These are phyloP conservation scores for Mus pahari DNA, from an alignment of 2,113 vertebrate genomes.

Conservation along the genomic window DNA sequence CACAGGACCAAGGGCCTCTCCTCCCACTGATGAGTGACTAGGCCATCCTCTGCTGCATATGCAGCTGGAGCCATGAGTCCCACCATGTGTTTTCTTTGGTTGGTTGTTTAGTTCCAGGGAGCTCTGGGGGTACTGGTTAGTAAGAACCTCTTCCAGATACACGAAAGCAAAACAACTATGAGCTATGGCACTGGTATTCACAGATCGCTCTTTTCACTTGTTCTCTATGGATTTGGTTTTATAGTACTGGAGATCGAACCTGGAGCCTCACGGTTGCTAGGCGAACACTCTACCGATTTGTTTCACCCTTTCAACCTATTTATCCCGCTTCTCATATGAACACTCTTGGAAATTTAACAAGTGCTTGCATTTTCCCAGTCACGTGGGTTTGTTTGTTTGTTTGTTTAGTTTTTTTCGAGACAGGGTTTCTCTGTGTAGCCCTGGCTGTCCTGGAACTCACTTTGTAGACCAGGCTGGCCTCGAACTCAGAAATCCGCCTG, in stretches of 20 bases:
- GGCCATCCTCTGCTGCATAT: too few relatives aligned
- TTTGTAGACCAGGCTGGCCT: too few relatives aligned
- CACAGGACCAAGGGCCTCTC: too few relatives aligned
- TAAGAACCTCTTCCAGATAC: conserved; percentile 29
- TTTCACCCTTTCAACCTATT: neutral
- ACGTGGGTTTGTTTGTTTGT: neutral
- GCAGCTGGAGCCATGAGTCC: too few relatives aligned
- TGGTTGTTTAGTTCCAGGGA: too few relatives aligned
- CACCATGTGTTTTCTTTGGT: too few relatives aligned
- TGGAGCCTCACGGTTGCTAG: neutral
- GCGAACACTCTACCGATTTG: neutral
- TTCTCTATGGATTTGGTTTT: neutral
- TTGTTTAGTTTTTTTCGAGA: too few relatives aligned
- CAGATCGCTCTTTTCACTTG: neutral
- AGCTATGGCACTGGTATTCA: neutral
- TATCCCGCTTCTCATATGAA: conserved; percentile 26
- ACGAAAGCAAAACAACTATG: conserved; percentile 35
- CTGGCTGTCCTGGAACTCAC: too few relatives aligned
- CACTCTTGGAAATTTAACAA: conserved; percentile 40
- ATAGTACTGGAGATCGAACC: neutral
- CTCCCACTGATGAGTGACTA: too few relatives aligned
- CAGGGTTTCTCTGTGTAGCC: too few relatives aligned
- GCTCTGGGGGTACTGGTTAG: too few relatives aligned
- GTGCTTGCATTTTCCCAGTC: conserved; percentile 31
- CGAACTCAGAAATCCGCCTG: too few relatives aligned